A percentile compares a stretch with the other conserved stretches of the same genome.
phyloP scores from a whole-genome alignment of 2,113 vertebrate species.

The Psettodes erumei region DNA sequence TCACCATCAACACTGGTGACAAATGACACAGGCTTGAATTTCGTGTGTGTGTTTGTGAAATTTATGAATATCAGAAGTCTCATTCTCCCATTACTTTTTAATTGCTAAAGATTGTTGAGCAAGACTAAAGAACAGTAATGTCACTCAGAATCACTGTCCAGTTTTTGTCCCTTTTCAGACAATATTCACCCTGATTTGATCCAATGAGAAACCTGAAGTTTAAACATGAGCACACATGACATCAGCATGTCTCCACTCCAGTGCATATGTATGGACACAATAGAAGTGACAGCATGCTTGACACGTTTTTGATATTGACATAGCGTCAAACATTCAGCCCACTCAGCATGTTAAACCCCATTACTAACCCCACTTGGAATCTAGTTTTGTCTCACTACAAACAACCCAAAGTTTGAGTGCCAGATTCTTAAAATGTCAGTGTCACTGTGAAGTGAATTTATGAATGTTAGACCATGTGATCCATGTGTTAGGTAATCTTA shows the following conservation, averaged over 20 bases:
- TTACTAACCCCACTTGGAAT: slow-evolving; percentile 5
- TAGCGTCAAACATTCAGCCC: no score
- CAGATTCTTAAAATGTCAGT: slow-evolving; percentile 29
- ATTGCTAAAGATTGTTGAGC: neutral
- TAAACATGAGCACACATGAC: neutral
- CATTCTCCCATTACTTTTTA: neutral
- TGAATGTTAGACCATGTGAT: slow-evolving; percentile 8
- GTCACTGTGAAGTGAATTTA: slow-evolving; percentile 9
- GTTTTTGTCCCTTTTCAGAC: neutral
- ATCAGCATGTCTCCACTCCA: neutral
- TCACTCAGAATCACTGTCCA: neutral
- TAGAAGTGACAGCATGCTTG: neutral
- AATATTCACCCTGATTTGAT: slow-evolving; percentile 13
- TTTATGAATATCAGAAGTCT: neutral
- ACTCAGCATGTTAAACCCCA: neutral
- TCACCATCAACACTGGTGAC: neutral
- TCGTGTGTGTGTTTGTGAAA: no score
- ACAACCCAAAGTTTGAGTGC: neutral
- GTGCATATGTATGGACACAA: neutral
- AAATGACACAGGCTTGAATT: no score
- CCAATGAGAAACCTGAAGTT: neutral
- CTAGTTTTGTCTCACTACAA: slow-evolving; percentile 13
- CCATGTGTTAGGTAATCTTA: neutral
- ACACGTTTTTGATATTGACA: neutral
- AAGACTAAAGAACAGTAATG: neutral